Evolutionary conservation across 2,113 vertebrate genomes (phyloP), one percentile per base, ranked within the genome.

Genomic region (Myotis lucifugus): DNA sequence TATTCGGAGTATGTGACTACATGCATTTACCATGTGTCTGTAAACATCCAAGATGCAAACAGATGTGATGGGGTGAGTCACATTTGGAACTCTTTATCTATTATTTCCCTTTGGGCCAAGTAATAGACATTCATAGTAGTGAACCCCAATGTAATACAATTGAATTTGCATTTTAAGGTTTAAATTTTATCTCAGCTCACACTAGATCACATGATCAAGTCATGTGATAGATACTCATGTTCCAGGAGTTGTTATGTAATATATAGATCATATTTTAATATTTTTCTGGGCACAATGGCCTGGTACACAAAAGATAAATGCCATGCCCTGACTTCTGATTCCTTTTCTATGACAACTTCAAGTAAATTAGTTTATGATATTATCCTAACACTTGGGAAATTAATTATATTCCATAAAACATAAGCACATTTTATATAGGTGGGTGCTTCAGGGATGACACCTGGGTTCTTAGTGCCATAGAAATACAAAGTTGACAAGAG

Each of bases 161-260:
- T 86, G 25, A 50, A 37, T 86, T 90, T 89, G 8, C 46, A 90
- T 91, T 83, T 94, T 40, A 89, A 89, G 37, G 42, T 66, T 56
- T 85, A 85, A 82, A 59, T 64, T 72, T 92, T 48, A 88, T 88
- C 37, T 54, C 40, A 21, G 18, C 88, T 83, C 54, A 87, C 11
- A 69, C 18, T 83, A 54, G 9, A 34, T n/a, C 34, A 69, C 70
- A 82, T 42, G 66, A 69, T 67, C 34, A 83, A 52, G 11, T 74
- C 46, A 64, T 6, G 1, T 61, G 27, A 89, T 15, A 91, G 46
- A 77, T 27, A 70, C 1, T 0, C 29, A 40, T 4, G 10, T 48
- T 92, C 56, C 37, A 40, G 56, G 25, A 93, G 64, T 23, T 27
- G 9, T 32, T 32, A 86, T 4, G 19, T 23, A 92, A 88, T 8